Evolutionary conservation across 2,113 vertebrate species (phyloP).

Genomic region (Psilopsiagon aymara): DNA sequence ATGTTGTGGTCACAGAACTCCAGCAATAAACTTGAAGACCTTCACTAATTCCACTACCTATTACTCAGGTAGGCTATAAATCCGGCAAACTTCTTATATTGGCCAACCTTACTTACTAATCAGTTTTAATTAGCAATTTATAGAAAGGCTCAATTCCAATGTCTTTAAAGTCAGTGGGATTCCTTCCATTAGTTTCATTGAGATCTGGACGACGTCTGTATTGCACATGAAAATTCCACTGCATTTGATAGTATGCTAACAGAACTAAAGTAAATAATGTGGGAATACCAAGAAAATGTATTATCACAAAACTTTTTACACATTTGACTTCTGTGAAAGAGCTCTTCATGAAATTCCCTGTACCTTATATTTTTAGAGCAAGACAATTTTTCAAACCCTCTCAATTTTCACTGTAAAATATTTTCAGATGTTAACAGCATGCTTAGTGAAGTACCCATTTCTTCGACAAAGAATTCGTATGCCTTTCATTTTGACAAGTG

Average conservation of each 20-base stretch:
- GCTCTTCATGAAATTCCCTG: neutral
- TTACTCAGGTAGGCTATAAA: conserved; percentile 24
- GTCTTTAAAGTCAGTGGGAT: conserved; percentile 27
- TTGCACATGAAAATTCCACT: neutral
- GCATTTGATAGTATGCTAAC: neutral
- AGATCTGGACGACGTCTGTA: neutral
- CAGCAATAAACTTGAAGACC: neutral
- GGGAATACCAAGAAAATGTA: neutral
- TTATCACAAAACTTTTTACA: neutral
- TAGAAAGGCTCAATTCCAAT: neutral
- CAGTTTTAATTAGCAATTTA: conserved; percentile 28
- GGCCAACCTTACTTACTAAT: neutral
- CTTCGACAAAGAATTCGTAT: neutral
- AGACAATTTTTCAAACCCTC: neutral
- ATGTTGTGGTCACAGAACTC: neutral
- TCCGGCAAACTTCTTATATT: neutral
- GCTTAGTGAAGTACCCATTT: neutral
- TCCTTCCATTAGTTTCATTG: neutral
- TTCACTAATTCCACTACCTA: conserved; percentile 9
- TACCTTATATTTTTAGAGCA: neutral
- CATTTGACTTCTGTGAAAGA: neutral
- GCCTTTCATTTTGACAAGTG: conserved; percentile 19
- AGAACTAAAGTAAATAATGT: neutral
- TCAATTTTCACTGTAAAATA: neutral
- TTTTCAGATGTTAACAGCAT: neutral